Evolutionary conservation across 2,888 invertebrate species (phyloP).

Genomic region (Heteropelma amictum): DNA sequence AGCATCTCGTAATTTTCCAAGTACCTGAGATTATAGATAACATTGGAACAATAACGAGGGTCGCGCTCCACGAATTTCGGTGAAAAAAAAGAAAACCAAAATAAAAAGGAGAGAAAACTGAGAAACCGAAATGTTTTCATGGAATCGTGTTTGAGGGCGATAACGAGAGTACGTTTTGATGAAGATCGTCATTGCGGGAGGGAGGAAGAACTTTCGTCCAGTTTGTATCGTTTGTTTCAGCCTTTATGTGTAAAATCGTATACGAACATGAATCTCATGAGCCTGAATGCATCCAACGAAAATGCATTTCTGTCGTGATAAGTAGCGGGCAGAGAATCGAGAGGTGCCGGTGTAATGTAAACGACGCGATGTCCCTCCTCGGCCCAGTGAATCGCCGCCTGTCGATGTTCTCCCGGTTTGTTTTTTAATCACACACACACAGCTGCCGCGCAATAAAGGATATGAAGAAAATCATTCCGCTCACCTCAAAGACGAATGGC

Average conservation of each 20-base stretch:
- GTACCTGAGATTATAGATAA: conserved; percentile 69
- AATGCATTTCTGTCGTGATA: conserved; percentile 71
- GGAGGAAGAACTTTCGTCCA: too few species aligned
- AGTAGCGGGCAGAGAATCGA: conserved; percentile 66
- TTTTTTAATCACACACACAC: not conserved
- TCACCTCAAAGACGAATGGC: conserved; percentile 72
- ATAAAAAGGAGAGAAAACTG: not conserved
- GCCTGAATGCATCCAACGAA: conserved; percentile 65
- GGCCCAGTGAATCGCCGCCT: conserved; percentile 74
- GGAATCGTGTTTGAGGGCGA: too few species aligned
- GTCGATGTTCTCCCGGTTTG: conserved; percentile 13
- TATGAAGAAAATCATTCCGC: not conserved
- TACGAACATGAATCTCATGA: conserved; percentile 74
- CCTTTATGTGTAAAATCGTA: not conserved
- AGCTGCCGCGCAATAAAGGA: not conserved
- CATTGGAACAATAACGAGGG: not conserved
- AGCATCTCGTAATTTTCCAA: conserved; percentile 67
- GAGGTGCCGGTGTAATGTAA: conserved; percentile 67
- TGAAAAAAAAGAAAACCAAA: not conserved
- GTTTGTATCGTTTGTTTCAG: not conserved
- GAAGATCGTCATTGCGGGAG: too few species aligned
- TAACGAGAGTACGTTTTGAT: too few species aligned
- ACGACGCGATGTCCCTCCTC: conserved; percentile 70
- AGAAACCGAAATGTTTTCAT: too few species aligned
- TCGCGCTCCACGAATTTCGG: too few species aligned